Evolutionary conservation across 2,888 invertebrate species (phyloP).

Genomic region (Cheilosia vernalis): DNA sequence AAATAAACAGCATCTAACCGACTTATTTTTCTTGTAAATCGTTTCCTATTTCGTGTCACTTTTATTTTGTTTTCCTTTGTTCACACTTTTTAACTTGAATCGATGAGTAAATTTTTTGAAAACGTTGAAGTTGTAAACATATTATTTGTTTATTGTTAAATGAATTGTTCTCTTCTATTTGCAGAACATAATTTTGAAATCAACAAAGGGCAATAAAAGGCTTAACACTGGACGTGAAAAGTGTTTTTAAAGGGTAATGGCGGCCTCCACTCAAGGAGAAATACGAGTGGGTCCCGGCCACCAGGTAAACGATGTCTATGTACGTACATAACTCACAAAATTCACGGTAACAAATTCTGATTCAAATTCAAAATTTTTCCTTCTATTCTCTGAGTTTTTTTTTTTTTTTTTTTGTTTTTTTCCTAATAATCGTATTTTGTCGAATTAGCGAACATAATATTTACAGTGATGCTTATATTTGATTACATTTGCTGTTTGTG

Average conservation of each 20-base stretch:
- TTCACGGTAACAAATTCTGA: conserved; percentile 84
- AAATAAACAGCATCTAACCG: background rate
- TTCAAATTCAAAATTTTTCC: conserved; percentile 77
- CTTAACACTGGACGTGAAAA: conserved; percentile 83
- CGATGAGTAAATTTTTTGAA: background rate
- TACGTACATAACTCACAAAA: conserved; percentile 86
- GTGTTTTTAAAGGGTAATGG: conserved; percentile 84
- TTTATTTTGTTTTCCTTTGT: background rate
- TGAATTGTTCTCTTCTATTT: conserved; percentile 73
- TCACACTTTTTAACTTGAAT: background rate
- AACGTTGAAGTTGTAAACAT: background rate
- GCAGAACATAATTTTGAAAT: conserved; percentile 80
- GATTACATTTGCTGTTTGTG: conserved; percentile 59
- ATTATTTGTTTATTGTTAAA: background rate
- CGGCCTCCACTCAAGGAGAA: conserved; percentile 90
- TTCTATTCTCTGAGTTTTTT: conserved; percentile 59
- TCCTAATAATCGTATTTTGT: conserved; percentile 26
- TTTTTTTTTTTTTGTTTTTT: conserved; percentile 64
- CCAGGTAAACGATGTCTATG: conserved; percentile 89
- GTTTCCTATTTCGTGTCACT: background rate
- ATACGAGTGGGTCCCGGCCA: conserved; percentile 91
- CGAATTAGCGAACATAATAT: conserved; percentile 45
- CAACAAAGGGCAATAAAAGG: conserved; percentile 83
- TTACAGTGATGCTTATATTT: conserved; percentile 60
- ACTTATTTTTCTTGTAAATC: background rate